A percentile compares a stretch with the other conserved stretches of the same genome.
phyloP scores from a whole-genome alignment of 2,888 invertebrate species.

The Rapana venosa region DNA sequence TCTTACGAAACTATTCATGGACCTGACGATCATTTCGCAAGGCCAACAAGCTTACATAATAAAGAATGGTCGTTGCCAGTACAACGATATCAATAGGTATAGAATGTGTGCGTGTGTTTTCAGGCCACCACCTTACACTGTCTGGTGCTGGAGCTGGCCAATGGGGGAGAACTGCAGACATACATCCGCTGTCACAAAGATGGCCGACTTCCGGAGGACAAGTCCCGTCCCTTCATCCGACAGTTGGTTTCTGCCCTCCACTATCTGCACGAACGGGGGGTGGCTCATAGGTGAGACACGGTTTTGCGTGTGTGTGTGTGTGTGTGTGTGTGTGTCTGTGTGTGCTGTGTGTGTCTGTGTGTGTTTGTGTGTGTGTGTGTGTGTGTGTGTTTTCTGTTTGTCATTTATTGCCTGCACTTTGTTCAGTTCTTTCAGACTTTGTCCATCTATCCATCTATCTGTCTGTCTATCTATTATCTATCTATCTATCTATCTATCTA shows the following conservation, averaged over 20 bases:
- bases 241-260: slow-evolving; percentile 85
- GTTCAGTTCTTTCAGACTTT: background rate
- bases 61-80: no score
- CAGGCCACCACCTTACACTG: slow-evolving; percentile 86
- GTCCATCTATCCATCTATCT: background rate
- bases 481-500: background rate
- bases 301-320: background rate
- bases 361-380: background rate
- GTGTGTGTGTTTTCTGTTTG: background rate
- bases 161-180: slow-evolving; percentile 85
- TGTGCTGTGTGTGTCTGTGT: background rate
- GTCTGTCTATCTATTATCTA: background rate
- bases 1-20: no score
- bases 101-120: slow-evolving; percentile 47
- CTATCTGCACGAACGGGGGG: slow-evolving; percentile 85
- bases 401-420: background rate
- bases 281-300: slow-evolving; percentile 83
- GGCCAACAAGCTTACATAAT: no score
- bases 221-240: slow-evolving; percentile 82
- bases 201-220: slow-evolving; percentile 82
- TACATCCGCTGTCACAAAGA: slow-evolving; percentile 83
- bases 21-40: no score
- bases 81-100: no score
- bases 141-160: slow-evolving; percentile 86
- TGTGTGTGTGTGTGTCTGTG: background rate